These are phyloP conservation scores for Triplophysa dalaica DNA, from an alignment of 2,113 vertebrate genomes.

Conservation along the genomic window DNA sequence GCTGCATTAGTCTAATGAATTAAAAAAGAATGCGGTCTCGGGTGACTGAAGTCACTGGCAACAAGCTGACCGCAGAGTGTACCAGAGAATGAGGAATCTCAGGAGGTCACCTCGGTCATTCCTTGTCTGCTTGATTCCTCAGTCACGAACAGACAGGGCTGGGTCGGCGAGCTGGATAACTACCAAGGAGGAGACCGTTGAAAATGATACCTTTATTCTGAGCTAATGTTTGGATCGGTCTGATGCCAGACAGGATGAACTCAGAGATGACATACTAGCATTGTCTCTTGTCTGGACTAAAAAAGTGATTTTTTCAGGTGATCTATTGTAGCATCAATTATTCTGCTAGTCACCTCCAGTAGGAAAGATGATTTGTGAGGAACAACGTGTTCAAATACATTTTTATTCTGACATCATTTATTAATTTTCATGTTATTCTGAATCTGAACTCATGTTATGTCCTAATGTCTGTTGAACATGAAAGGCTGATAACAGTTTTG, in stretches of 20 bases:
- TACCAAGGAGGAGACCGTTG: neutral
- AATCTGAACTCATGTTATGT: too few species aligned
- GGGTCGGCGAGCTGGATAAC: neutral
- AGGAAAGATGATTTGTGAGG: neutral
- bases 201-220: neutral
- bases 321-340: neutral
- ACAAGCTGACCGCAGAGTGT: constrained; percentile 31
- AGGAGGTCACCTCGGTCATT: constrained; percentile 44
- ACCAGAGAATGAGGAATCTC: constrained; percentile 14
- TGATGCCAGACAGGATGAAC: neutral
- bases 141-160: neutral
- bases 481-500: too few species aligned
- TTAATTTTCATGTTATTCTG: too few species aligned
- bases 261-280: neutral
- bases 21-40: constrained; percentile 30
- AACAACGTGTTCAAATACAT: neutral
- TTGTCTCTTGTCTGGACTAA: neutral
- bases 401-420: too few species aligned
- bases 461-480: too few species aligned
- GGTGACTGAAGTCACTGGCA: constrained; percentile 1
- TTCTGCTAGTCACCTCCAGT: neutral
- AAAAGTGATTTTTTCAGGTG: neutral
- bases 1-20: constrained; percentile 46
- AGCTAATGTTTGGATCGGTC: constrained; percentile 14
- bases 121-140: constrained; percentile 18